Base-by-base conservation (phyloP, 2,113 vertebrate genomes). In the Ardeotis arabs region DNA sequence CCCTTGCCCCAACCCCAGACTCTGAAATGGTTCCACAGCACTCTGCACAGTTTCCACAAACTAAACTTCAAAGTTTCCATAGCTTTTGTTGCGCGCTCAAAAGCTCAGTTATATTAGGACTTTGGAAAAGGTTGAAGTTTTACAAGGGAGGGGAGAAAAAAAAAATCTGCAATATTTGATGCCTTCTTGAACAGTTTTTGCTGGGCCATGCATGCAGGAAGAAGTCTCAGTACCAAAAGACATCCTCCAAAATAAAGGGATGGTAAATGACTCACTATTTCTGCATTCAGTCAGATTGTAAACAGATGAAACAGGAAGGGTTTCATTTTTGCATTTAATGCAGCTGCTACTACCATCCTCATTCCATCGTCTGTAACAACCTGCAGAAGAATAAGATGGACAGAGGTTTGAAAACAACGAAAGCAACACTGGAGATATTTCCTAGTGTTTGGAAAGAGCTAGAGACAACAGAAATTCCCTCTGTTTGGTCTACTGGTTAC, bases 301-400 rank as follows among this genome's bases (percentile, higher is more conserved):
- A 29, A 44, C 78, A 3, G 89, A 33, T 12, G 90, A 81, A 17
- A 89, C 96, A 7, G 96, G 31, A 66, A 96, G 59, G 53, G 97
- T 97, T 16, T 97, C 96, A 9, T 98, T 98, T 85, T 97, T 97
- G 97, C 99, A 99, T 5, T 95, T 98, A 89, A 99, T 84, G 69
- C 99, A 99, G 94, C 98, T 96, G 73, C 97, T 96, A 14, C 98
- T 99, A 66, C 97, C 98, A 35, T 99, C 99, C 81, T 99, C 98
- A 2, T 98, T 97, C 96, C 98, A 92, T 20, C 92, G 98, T 79
- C 98, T 68, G 94, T 98, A 99, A 96, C 99, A 99, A 80, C 99
- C 99, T 99, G 96, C 4, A 6, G 5, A 24, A n/a, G 15, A 74
- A 52, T 4, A 21, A 41, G 29, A 68, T 0, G 16, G 6, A 47